A percentile compares a stretch with the other conserved stretches of the same genome.
These are phyloP conservation scores for Montipora cactus DNA, from an alignment of 64 coral and sea anemone species.

Conservation along the genomic window DNA sequence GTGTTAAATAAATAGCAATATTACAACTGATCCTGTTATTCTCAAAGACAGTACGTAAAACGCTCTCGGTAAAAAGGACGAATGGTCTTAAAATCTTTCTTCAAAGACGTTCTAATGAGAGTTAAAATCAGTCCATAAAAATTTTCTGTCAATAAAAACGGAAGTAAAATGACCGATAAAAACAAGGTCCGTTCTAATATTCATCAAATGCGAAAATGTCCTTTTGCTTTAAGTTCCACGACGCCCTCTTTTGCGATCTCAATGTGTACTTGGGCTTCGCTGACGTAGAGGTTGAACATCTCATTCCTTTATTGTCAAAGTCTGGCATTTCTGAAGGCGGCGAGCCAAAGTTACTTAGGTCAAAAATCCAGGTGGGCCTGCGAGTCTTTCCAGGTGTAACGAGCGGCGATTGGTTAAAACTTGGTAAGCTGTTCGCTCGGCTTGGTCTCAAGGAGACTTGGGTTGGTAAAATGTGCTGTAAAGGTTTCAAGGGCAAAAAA, in stretches of 20 bases:
- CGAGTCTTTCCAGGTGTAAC: not conserved
- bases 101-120: not conserved
- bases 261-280: not conserved
- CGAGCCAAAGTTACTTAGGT: not conserved
- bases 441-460: not conserved
- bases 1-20: too few relatives aligned
- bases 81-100: not conserved
- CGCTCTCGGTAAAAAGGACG: not conserved
- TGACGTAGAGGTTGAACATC: not conserved
- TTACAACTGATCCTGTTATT: too few relatives aligned
- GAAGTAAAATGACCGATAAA: not conserved
- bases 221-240: not conserved
- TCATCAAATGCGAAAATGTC: constrained; percentile 31
- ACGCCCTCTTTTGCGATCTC: not conserved
- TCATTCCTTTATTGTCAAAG: not conserved
- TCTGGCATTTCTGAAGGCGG: not conserved
- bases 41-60: not conserved
- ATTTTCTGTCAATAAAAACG: not conserved
- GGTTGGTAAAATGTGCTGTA: not conserved
- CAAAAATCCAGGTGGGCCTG: constrained; percentile 34
- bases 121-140: not conserved
- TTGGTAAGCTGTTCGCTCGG: not conserved
- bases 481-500: not conserved
- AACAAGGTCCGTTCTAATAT: not conserved
- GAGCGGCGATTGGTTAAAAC: not conserved